Evolutionary conservation across 2,888 invertebrate genomes (phyloP), one percentile per base, ranked within the genome.

Genomic region (Spatulosminthurus flaviceps): DNA sequence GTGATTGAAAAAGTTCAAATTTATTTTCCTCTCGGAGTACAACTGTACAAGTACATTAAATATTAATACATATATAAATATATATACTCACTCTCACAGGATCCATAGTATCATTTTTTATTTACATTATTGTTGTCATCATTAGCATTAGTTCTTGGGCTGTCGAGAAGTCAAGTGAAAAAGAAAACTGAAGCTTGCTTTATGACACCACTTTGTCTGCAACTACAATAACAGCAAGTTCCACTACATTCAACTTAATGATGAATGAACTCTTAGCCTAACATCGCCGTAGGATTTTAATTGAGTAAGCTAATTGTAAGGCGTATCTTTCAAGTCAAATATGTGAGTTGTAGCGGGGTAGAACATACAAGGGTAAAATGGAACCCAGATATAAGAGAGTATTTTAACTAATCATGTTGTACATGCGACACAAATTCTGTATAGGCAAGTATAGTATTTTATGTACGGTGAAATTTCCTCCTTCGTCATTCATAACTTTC

Each of bases 141-240:
- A 64, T 64, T 64, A 64, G 26, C 64, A 64, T 64, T 64, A 64
- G 26, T 64, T 24, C 64, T 64, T 64, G 64, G 64, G 64, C 26
- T 64, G 64, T 26, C 64, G 64, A 22, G 64, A 16, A 64, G 64
- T 24, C 64, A 64, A 24, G 13, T 22, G 64, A 13, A n/a, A n/a
- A n/a, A n/a, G n/a, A n/a, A 64, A 64, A 64, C 26, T 64, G 22
- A 34, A 64, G 26, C 64, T 19, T 64, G 64, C 26, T 26, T 24
- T 64, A 24, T 64, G 13, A 22, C 5, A 64, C 24, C 11, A 24
- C 24, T 64, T 64, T 64, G 26, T 24, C 21, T 24, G 4, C 64
- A 64, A n/a, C n/a, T n/a, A n/a, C n/a, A n/a, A n/a, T n/a, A 64
- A 16, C 22, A 51, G 16, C 51, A 51, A 19, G 64, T 64, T 9